A percentile compares a stretch with the other conserved stretches of the same genome.
phyloP scores from a whole-genome alignment of 2,888 invertebrate genomes.

The Stratiomys singularior region DNA sequence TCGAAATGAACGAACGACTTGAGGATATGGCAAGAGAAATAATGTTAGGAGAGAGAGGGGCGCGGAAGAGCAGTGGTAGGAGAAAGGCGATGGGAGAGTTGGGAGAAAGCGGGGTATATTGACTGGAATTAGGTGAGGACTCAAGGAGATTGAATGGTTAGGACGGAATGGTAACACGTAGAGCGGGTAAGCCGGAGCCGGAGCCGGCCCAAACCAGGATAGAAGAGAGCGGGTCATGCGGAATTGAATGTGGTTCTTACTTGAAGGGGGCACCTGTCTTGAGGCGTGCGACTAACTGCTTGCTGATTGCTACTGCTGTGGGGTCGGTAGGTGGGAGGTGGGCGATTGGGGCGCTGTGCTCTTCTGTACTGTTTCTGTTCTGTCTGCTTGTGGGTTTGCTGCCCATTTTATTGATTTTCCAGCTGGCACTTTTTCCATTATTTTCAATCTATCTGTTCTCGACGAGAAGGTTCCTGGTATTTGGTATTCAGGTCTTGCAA shows the following conservation, averaged over 20 bases:
- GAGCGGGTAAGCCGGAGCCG: background rate
- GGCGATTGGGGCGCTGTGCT: background rate
- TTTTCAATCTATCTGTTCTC: background rate
- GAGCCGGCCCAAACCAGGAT: background rate
- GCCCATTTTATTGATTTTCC: slow-evolving; percentile 38
- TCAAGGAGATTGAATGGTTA: background rate
- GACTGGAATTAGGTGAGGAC: background rate
- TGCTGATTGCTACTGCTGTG: background rate
- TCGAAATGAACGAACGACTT: background rate
- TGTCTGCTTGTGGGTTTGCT: background rate
- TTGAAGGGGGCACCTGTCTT: slow-evolving; percentile 19
- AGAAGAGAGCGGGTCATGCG: slow-evolving; percentile 5
- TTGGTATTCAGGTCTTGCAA: too few species aligned
- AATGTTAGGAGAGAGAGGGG: slow-evolving; percentile 1
- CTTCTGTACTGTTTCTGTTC: background rate
- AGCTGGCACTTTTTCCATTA: slow-evolving; percentile 29
- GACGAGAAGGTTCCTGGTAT: too few species aligned
- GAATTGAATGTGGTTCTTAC: slow-evolving; percentile 27
- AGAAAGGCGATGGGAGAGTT: background rate
- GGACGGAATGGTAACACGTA: background rate
- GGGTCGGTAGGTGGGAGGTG: too few species aligned
- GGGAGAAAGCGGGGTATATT: background rate
- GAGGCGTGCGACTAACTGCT: background rate
- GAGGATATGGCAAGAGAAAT: background rate
- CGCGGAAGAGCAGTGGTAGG: background rate